Base-by-base conservation (phyloP, 2,888 invertebrate species). In the Polia nebulosa region DNA sequence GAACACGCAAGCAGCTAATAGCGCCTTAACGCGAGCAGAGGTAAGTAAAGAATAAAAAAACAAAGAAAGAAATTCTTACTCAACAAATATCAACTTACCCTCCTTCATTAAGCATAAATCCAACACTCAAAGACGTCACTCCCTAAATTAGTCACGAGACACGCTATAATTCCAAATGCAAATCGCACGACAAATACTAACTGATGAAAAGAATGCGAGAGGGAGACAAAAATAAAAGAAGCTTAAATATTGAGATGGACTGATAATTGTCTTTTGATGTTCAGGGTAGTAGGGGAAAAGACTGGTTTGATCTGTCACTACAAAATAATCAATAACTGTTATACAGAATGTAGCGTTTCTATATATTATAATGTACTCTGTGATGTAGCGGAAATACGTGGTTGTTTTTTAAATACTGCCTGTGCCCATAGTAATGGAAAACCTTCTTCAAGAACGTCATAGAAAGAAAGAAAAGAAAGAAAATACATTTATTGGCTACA, bases 161-260 rank as follows among this genome's bases (percentile, higher is more conserved):
- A 45, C 72, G 72, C 79, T 81, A 64, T 83, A 83, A 81, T 83
- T 81, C 52, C 57, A 56, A 81, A 83, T 81, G 81, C 79, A 83
- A 83, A 81, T 73, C 52, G 34, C 45, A 56, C 41, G 45, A 62
- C 51, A 80, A 83, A 63, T 69, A 69, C 64, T 59, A 52, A 68
- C 57, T 61, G 60, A 65, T 27, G 32, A 66, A 36, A 61, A 63
- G 58, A 70, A 72, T 53, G 34, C 20, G 32, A 57, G 56, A 32
- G 64, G 49, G 61, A 57, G 44, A 45, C 27, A 45, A 22, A 52
- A 47, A 69, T 52, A 58, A 79, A 63, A 52, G 44, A 57, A 76
- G 47, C 47, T 76, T 81, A 68, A 80, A 68, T 77, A 81, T 78
- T 56, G 47, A 34, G 67, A 77, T 62, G 47, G 45, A 39, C 49